A percentile compares a stretch with the other conserved stretches of the same genome.
phyloP scores from a whole-genome alignment of 2,888 invertebrate species.

The Anticlea derivata region DNA sequence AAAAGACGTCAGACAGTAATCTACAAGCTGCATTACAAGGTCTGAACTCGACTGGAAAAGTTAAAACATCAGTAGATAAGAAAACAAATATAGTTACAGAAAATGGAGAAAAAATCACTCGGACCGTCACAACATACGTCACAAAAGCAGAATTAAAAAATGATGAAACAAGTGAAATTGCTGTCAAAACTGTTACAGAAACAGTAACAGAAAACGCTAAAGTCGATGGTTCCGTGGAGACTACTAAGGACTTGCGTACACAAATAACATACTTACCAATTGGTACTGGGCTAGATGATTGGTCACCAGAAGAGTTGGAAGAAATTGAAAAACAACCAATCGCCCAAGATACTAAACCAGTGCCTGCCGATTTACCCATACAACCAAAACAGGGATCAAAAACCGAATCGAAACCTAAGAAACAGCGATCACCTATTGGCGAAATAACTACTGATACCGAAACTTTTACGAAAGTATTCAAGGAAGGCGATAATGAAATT shows the following conservation, averaged over 20 bases:
- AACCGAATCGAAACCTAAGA: constrained; percentile 56
- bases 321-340: constrained; percentile 65
- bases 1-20: constrained; percentile 73
- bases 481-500: constrained; percentile 73
- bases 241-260: constrained; percentile 76
- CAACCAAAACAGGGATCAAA: constrained; percentile 48
- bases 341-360: constrained; percentile 50
- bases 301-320: constrained; percentile 73
- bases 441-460: constrained; percentile 77
- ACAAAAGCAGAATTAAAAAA: constrained; percentile 76
- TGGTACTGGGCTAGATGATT: constrained; percentile 74
- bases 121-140: constrained; percentile 69
- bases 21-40: constrained; percentile 76
- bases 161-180: constrained; percentile 64
- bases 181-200: constrained; percentile 75
- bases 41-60: constrained; percentile 67
- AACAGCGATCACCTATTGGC: constrained; percentile 73
- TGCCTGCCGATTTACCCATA: constrained; percentile 48
- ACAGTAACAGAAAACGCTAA: constrained; percentile 73
- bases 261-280: constrained; percentile 77
- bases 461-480: constrained; percentile 70
- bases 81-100: constrained; percentile 77
- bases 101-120: constrained; percentile 71
- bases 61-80: constrained; percentile 72
- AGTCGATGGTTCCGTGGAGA: constrained; percentile 71